Base-by-base conservation (phyloP, 2,888 invertebrate species). In the Arge pagana region DNA sequence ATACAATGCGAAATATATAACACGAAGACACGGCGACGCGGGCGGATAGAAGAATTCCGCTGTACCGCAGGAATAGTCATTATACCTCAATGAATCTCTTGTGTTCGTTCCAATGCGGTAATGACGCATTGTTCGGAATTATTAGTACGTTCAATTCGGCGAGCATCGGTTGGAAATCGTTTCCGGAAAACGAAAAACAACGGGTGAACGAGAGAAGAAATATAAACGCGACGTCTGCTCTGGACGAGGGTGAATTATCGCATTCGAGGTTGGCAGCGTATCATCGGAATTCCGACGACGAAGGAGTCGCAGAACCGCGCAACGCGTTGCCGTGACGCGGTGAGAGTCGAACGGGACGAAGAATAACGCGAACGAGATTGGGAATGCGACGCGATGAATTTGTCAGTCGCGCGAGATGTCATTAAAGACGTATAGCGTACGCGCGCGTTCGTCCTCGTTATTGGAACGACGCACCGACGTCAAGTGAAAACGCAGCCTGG, bases 91-190 rank as follows among this genome's bases (percentile, higher is more conserved):
- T 70, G 68, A 69, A 71, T 71, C 72, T 71, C 72, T 72, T 72
- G 70, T 69, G 66, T 67, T 67, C 68, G 64, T 71, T 74, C 68
- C 70, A 73, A 68, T 66, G 67, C 66, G 61, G 64, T 72, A 72
- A 72, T 71, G 71, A 71, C 66, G 70, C 67, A 72, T 71, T 71
- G 72, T 72, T 65, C 62, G 62, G 70, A 72, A 72, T 74, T 73
- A 72, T 73, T 71, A 71, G 66, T 24, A 33, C 33, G 45, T 45
- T 45, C 23, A 15, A 33, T 45, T 30, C n/a, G 28, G 4, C n/a
- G 28, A 26, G 28, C 4, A 3, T n/a, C 28, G 28, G n/a, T 10
- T 26, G 28, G n/a, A 26, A 2, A 10, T n/a, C 4, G 28, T 26
- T 2, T n/a, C 4, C n/a, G n/a, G n/a, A n/a, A n/a, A n/a, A n/a